phyloP scores from a whole-genome alignment of 1,140 invertebrate species.

The Lepeophtheirus salmonis region DNA sequence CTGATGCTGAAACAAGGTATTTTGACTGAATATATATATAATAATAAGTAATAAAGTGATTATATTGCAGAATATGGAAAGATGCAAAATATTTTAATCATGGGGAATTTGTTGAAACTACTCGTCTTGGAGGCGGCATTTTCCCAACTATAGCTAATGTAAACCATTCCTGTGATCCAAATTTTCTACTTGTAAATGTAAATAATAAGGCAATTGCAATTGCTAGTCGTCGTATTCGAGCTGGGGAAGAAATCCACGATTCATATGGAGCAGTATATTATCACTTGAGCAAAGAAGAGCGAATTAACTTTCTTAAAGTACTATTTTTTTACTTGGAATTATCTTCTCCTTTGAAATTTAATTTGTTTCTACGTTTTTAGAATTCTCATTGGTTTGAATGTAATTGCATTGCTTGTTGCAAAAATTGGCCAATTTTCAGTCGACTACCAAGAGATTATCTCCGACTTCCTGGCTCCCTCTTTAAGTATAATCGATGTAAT shows the following conservation, averaged over 20 bases:
- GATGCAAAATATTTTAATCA: conserved; percentile 9
- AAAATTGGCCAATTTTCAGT: conserved; percentile 5
- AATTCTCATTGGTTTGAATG: conserved; percentile 17
- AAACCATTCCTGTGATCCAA: conserved; percentile 18
- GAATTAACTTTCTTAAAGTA: conserved; percentile 2
- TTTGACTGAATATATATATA: not conserved
- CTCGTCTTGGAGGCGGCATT: conserved; percentile 5
- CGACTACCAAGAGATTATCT: conserved; percentile 10
- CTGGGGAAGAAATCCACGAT: conserved; percentile 17
- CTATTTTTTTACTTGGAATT: too few relatives aligned
- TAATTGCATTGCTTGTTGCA: conserved; percentile 6
- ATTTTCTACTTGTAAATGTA: conserved; percentile 9
- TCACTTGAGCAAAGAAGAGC: not conserved
- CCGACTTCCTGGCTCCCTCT: conserved; percentile 3
- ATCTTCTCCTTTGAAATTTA: too few relatives aligned
- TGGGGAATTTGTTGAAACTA: conserved; percentile 16
- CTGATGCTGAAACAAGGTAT: conserved; percentile 5
- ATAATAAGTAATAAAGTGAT: not conserved
- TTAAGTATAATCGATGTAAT: conserved; percentile 17
- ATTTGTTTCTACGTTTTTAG: too few relatives aligned
- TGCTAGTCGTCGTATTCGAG: conserved; percentile 6
- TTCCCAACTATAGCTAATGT: conserved; percentile 16
- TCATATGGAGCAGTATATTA: conserved; percentile 11
- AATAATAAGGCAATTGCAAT: conserved; percentile 1
- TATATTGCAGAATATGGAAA: conserved; percentile 4